A percentile compares a stretch with the other conserved stretches of the same genome.
Evolutionary conservation across 1,140 invertebrate genomes (phyloP).

Genomic region (Archegozetes longisetosus): DNA sequence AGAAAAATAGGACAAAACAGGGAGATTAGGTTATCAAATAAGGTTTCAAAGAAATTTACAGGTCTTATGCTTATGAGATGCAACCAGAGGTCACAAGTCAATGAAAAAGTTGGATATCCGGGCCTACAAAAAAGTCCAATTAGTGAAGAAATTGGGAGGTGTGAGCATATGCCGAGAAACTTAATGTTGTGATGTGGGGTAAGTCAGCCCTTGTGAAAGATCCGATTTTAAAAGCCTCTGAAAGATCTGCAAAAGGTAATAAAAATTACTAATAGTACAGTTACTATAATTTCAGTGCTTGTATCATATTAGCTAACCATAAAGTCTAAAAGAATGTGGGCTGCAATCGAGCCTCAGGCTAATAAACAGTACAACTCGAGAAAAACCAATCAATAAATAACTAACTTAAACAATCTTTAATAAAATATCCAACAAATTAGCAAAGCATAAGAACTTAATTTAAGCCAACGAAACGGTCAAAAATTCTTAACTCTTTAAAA

Average conservation of each 20-base stretch:
- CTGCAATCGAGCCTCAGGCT: neutral
- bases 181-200: neutral
- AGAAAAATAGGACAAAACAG: neutral
- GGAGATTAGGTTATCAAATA: neutral
- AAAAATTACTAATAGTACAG: neutral
- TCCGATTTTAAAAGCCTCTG: too few relatives aligned
- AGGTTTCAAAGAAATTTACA: neutral
- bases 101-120: neutral
- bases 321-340: neutral
- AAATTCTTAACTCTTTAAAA: too few relatives aligned
- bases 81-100: neutral
- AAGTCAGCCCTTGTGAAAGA: neutral
- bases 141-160: neutral
- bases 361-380: neutral
- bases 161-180: neutral
- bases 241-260: neutral
- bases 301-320: neutral
- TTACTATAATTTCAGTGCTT: neutral
- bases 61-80: neutral
- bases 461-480: too few relatives aligned
- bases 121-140: neutral
- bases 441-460: too few relatives aligned
- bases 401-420: too few relatives aligned
- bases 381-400: neutral
- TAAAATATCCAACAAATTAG: too few relatives aligned